phyloP scores from a whole-genome alignment of 1,140 invertebrate species.

The Dermatophagoides farinae region DNA sequence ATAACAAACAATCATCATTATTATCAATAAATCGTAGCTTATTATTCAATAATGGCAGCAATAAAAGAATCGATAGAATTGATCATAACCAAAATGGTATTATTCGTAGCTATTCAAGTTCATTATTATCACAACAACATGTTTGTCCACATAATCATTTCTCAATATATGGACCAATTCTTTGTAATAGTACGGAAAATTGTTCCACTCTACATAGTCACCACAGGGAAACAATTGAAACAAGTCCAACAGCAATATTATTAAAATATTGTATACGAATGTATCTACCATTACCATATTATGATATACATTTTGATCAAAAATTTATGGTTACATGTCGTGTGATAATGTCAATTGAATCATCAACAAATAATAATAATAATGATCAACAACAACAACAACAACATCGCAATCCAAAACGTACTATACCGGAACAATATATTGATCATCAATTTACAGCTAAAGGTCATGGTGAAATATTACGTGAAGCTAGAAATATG shows the following conservation, averaged over 20 bases:
- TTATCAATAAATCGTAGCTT: no score
- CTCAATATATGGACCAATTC: slow-evolving; percentile 1
- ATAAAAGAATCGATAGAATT: no score
- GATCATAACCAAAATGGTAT: not conserved
- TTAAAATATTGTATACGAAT: not conserved
- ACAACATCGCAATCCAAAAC: no score
- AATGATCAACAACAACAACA: no score
- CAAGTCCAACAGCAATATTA: not conserved
- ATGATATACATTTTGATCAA: slow-evolving; percentile 3
- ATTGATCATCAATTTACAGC: slow-evolving; percentile 1
- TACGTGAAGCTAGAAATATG: not conserved
- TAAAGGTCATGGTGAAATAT: not conserved
- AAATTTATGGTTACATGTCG: not conserved
- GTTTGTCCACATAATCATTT: slow-evolving; percentile 1
- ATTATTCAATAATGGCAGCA: no score
- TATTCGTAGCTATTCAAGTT: slow-evolving; percentile 1
- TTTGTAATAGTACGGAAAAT: not conserved
- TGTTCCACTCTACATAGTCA: not conserved
- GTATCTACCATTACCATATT: slow-evolving; percentile 4
- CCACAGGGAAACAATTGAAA: not conserved
- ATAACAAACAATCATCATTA: not conserved
- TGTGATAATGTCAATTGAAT: not conserved
- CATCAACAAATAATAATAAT: not conserved
- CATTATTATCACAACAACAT: not conserved
- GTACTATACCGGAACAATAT: not conserved